Base-by-base conservation (phyloP, 1,140 invertebrate species). In the Drosophila kepulauana region DNA sequence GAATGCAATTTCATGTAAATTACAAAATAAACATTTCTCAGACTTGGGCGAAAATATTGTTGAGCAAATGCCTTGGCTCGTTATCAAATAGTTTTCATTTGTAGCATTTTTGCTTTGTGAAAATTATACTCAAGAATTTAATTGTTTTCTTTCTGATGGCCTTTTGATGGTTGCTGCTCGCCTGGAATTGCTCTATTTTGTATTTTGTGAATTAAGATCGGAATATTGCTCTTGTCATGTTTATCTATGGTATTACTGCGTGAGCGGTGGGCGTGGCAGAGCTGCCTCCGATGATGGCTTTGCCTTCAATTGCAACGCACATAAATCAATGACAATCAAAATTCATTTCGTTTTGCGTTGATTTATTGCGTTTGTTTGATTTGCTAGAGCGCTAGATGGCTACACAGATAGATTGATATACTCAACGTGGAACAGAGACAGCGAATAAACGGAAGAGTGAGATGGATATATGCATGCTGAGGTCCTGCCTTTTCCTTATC, bases 311-410 rank as follows among this genome's bases (percentile, higher is more conserved):
- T 84, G 84, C 77, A 88, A 61, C 76, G 64, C 70, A 81, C 85
- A 88, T 88, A 78, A 88, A 88, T 88, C 85, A 88, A 88, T 88
- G 85, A 88, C 85, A 89, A 88, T 88, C 85, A 88, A 88, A 88
- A 88, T 89, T 88, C 85, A 84, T 88, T 88, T 89, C 85, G 77
- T 79, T 79, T 78, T 75, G 71, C 81, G 54, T 79, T 89, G 85
- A 88, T 88, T 88, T 88, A 88, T 88, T 88, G 84, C 84, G 73
- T 84, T 84, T 88, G 84, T 89, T 88, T 89, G 84, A 88, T 88
- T 88, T 82, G 68, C 51, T 59, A 76, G 49, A 61, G 49, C 57
- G n/a, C 20, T 41, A 46, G 51, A 38, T 52, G 28, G 51, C 57
- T 30, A 41, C 8, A 54, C 3, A 61, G 33, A 66, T 30, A 67